Evolutionary conservation across 1,140 invertebrate species (phyloP).

Genomic region (Drosophila kurseongensis): DNA sequence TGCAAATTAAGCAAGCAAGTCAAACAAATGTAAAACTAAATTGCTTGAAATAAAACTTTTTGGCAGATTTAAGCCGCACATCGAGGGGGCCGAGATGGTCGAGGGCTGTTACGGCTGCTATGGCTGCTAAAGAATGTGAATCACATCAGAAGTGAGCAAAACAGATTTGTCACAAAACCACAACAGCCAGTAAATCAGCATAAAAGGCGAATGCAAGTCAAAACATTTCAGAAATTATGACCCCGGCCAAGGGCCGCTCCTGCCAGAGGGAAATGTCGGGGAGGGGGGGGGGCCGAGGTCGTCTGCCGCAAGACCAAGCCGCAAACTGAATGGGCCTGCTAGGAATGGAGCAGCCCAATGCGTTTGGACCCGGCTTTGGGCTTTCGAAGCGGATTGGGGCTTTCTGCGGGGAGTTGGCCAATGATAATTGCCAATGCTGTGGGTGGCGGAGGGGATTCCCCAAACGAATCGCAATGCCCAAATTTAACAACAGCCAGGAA

Average conservation of each 20-base stretch:
- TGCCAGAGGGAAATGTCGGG: not conserved
- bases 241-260: conserved; percentile 44
- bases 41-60: conserved; percentile 80
- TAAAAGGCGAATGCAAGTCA: conserved; percentile 81
- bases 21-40: conserved; percentile 79
- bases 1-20: conserved; percentile 59
- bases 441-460: conserved; percentile 17
- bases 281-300: conserved; percentile 29
- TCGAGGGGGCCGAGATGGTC: not conserved
- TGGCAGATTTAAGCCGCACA: conserved; percentile 71
- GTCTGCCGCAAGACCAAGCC: conserved; percentile 56
- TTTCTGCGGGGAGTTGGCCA: conserved; percentile 29
- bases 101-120: not conserved
- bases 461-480: conserved; percentile 35
- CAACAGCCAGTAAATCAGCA: conserved; percentile 82
- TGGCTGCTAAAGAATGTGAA: conserved; percentile 40
- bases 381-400: conserved; percentile 15
- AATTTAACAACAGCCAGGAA: conserved; percentile 17
- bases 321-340: conserved; percentile 48
- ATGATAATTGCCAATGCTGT: conserved; percentile 72
- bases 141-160: conserved; percentile 80
- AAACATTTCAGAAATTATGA: conserved; percentile 82
- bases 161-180: conserved; percentile 82
- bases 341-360: not conserved
- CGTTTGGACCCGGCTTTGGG: not conserved